Percentiles rank a stretch among this genome's conserved stretches.
phyloP scores from a whole-genome alignment of 2,888 invertebrate genomes.

The Ceriagrion tenellum region DNA sequence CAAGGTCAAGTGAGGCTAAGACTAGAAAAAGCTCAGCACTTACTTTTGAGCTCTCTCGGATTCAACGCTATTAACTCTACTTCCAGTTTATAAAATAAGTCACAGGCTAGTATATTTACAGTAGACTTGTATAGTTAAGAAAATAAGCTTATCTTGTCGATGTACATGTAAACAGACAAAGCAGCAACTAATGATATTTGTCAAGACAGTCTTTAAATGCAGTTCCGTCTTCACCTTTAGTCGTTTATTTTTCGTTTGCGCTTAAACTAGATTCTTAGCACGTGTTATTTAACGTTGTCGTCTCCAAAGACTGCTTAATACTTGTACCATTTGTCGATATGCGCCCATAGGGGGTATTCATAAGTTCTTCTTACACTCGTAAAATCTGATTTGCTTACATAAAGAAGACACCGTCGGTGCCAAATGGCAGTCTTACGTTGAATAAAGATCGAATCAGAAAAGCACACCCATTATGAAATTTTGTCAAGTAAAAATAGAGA shows the following conservation, averaged over 20 bases:
- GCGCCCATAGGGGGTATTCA: background rate
- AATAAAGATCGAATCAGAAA: background rate
- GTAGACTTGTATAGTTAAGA: background rate
- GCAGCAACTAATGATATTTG: slow-evolving; percentile 10
- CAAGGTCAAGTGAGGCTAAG: background rate
- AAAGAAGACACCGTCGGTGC: background rate
- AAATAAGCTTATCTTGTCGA: background rate
- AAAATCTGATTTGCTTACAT: background rate
- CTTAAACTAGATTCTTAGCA: background rate
- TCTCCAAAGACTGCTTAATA: background rate
- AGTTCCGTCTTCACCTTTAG: background rate
- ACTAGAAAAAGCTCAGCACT: background rate
- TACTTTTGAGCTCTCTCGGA: background rate
- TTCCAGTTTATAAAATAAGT: background rate
- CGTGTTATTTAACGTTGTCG: background rate
- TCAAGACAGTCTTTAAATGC: slow-evolving; percentile 51
- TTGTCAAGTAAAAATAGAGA: background rate
- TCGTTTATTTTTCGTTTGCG: background rate
- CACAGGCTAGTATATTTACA: background rate
- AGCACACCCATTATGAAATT: background rate
- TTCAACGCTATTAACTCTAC: background rate
- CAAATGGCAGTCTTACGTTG: slow-evolving; percentile 21
- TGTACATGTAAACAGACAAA: background rate
- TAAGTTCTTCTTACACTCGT: no score
- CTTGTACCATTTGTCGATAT: slow-evolving; percentile 1